phyloP scores from a whole-genome alignment of 1,140 invertebrate species.

The Paraescarpia echinospica region DNA sequence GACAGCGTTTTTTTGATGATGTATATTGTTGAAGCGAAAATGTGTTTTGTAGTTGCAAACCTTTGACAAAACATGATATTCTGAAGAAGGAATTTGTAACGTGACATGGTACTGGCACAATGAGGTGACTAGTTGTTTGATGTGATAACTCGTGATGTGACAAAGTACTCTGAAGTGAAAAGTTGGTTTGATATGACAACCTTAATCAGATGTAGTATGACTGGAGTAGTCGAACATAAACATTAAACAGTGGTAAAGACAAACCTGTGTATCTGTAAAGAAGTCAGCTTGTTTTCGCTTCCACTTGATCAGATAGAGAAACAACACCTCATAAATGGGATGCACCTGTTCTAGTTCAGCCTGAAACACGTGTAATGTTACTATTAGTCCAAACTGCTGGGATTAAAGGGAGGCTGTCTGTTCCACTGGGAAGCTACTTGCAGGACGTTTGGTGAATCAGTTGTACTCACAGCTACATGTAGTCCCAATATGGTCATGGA shows the following conservation, averaged over 20 bases:
- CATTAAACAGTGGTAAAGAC: background rate
- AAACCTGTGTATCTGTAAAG: background rate
- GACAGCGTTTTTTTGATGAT: background rate
- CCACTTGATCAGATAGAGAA: constrained; percentile 38
- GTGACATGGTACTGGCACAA: background rate
- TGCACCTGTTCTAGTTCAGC: constrained; percentile 38
- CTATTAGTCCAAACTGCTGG: background rate
- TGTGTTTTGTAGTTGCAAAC: background rate
- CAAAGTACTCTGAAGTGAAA: background rate
- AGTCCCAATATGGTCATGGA: too few relatives aligned
- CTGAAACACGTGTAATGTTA: constrained; percentile 34
- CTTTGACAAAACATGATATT: background rate
- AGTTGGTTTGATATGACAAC: background rate
- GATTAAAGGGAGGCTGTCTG: too few relatives aligned
- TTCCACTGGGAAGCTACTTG: too few relatives aligned
- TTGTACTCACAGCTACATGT: too few relatives aligned
- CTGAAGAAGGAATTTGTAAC: background rate
- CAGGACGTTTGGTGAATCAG: too few relatives aligned
- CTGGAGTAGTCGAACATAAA: background rate
- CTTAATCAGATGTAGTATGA: background rate
- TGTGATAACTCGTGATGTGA: background rate
- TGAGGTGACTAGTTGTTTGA: background rate
- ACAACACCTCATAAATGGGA: constrained; percentile 41
- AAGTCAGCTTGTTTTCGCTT: constrained; percentile 27
- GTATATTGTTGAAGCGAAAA: too few relatives aligned